Evolutionary conservation across 2,113 vertebrate genomes (phyloP).

Genomic region (Onychostoma macrolepis): DNA sequence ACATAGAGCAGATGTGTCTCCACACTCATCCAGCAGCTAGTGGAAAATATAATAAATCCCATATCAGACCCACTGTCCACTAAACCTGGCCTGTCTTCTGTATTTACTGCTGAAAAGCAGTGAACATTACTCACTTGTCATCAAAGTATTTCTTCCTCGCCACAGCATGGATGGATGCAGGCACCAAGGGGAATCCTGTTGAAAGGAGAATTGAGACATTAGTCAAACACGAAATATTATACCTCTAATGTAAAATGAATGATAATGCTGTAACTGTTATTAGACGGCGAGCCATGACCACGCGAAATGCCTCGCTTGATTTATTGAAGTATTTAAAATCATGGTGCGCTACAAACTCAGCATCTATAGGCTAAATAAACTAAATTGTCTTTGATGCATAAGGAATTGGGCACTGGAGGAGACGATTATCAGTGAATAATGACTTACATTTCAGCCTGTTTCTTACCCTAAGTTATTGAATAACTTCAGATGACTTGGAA

Average conservation of each 20-base stretch:
- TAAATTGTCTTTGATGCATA: constrained; percentile 26
- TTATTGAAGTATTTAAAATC: not conserved
- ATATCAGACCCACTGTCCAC: constrained; percentile 28
- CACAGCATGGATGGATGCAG: constrained; percentile 91
- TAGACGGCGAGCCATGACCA: not conserved
- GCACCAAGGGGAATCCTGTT: constrained; percentile 91
- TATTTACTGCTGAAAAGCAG: constrained; percentile 63
- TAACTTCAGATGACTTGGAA: not conserved
- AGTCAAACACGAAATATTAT: constrained; percentile 22
- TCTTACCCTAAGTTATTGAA: not conserved
- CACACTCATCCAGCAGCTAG: constrained; percentile 97
- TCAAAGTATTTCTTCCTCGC: constrained; percentile 92
- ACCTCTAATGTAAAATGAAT: constrained; percentile 8
- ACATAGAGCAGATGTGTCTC: constrained; percentile 95
- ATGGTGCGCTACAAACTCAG: not conserved
- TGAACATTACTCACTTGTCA: constrained; percentile 89
- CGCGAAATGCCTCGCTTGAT: not conserved
- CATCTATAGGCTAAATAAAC: constrained; percentile 1
- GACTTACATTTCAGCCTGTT: not conserved
- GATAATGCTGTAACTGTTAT: constrained; percentile 4
- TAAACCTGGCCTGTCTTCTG: constrained; percentile 51
- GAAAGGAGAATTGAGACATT: constrained; percentile 52
- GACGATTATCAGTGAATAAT: not conserved
- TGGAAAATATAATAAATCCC: constrained; percentile 59
- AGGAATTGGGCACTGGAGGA: not conserved